Evolutionary conservation across 2,113 vertebrate species (phyloP).

Genomic region (Nerophis lumbriciformis): DNA sequence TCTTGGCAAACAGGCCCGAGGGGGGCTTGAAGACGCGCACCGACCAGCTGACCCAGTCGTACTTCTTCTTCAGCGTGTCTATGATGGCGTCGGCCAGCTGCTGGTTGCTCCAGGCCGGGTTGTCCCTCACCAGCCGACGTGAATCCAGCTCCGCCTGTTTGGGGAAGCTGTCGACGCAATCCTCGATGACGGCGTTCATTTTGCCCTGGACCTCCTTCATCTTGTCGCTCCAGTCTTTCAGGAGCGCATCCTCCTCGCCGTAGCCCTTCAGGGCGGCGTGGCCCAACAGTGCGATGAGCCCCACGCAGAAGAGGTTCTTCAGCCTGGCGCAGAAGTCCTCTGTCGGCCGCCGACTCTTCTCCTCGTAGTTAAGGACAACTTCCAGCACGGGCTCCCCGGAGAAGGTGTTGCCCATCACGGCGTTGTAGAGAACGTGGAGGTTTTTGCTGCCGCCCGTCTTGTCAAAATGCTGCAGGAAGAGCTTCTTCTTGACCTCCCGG

Average conservation of each 20-base stretch:
- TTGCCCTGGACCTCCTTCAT: constrained; percentile 68
- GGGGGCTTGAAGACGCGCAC: constrained; percentile 65
- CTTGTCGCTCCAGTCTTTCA: constrained; percentile 66
- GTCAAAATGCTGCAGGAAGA: constrained; percentile 69
- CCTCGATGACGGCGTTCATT: constrained; percentile 66
- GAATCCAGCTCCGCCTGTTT: constrained; percentile 63
- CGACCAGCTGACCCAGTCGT: constrained; percentile 76
- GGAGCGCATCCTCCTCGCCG: constrained; percentile 61
- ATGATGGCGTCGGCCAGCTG: constrained; percentile 59
- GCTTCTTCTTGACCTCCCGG: constrained; percentile 71
- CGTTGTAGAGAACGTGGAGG: constrained; percentile 64
- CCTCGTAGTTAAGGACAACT: constrained; percentile 71
- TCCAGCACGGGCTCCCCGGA: constrained; percentile 69
- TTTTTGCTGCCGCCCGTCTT: constrained; percentile 71
- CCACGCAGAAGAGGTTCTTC: constrained; percentile 74
- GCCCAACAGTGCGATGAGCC: constrained; percentile 71
- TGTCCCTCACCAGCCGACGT: constrained; percentile 55
- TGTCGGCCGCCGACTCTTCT: constrained; percentile 68
- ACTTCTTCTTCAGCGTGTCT: constrained; percentile 62
- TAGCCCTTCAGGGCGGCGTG: constrained; percentile 63
- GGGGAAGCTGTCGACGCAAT: constrained; percentile 68
- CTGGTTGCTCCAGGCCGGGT: constrained; percentile 46
- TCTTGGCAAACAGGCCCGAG: constrained; percentile 49
- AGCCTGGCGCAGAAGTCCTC: constrained; percentile 73
- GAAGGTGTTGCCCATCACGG: constrained; percentile 68